Evolutionary conservation across 2,888 invertebrate species (phyloP).

Genomic region (Mycalesis mineus): DNA sequence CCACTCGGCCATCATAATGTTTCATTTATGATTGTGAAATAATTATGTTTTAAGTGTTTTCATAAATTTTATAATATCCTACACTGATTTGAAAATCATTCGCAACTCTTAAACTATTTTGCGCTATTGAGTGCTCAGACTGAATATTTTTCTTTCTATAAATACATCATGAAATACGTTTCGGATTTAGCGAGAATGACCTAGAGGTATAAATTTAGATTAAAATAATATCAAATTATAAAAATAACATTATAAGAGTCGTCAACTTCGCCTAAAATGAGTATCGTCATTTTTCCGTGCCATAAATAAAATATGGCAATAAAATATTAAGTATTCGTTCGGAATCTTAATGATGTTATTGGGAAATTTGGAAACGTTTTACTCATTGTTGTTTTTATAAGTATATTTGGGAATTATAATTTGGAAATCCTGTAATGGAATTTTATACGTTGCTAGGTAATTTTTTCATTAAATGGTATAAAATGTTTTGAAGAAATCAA

Average conservation of each 20-base stretch:
- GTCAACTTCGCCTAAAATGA: background rate
- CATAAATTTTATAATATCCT: no score
- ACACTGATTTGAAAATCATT: no score
- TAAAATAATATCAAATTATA: slow-evolving; percentile 12
- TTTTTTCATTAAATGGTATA: no score
- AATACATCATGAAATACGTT: slow-evolving; percentile 19
- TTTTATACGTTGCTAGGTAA: no score
- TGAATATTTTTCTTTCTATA: slow-evolving; percentile 29
- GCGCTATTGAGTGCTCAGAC: slow-evolving; percentile 29
- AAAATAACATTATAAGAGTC: background rate
- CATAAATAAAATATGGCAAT: background rate
- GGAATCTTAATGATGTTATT: background rate
- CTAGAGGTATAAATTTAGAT: slow-evolving; percentile 20
- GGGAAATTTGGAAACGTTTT: background rate
- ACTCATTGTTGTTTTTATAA: background rate
- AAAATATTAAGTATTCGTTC: background rate
- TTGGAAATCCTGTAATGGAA: no score
- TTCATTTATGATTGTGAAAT: no score
- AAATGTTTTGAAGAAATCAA: no score
- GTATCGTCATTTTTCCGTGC: background rate
- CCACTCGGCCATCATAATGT: no score
- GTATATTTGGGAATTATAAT: no score
- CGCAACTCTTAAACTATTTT: slow-evolving; percentile 1
- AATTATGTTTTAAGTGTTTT: no score
- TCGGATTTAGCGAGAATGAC: slow-evolving; percentile 12